Evolutionary conservation across 2,888 invertebrate genomes (phyloP), one percentile per base, ranked within the genome.

Genomic region (Protodeltote pygarga): DNA sequence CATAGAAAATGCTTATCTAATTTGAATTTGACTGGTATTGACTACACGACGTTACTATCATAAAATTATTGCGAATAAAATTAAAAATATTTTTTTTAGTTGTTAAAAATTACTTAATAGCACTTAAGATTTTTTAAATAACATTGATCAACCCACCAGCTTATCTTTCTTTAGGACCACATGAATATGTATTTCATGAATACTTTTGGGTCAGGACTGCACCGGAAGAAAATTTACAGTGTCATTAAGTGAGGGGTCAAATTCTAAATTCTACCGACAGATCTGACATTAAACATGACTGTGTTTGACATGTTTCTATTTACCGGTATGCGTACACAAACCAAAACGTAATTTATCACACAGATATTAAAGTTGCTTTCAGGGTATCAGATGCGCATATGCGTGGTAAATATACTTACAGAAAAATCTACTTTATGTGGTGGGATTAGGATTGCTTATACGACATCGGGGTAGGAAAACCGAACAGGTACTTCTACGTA

Each of bases 301-400:
- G 70, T 70, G 71, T 74, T 81, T 79, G 77, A 79, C 72, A 77
- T 77, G 72, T 75, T 74, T 77, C 60, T 77, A 73, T 83, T 77
- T 78, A 73, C 63, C 58, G 57, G 34, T 59, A 38, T 46, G 42
- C 34, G 11, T 8, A 46, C 44, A 40, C 53, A 66, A 63, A 57
- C 68, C 39, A 75, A 79, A 77, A 72, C 54, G 48, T 33, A 53
- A 73, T 71, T 61, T 77, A 64, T 46, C 24, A 16, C 45, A 48
- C 27, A 53, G 27, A 52, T 39, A 54, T 71, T 71, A 79, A 62
- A 73, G 73, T 64, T 52, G 54, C 46, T 76, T 79, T 74, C 74
- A 47, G 51, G 57, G 59, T 32, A 54, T 45, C 46, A 34, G 28
- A 39, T 38, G 34, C 46, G 45, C 37, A 44, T 49, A 45, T 41